Evolutionary conservation across 2,888 invertebrate genomes (phyloP).

Genomic region (Pollenia angustigena): DNA sequence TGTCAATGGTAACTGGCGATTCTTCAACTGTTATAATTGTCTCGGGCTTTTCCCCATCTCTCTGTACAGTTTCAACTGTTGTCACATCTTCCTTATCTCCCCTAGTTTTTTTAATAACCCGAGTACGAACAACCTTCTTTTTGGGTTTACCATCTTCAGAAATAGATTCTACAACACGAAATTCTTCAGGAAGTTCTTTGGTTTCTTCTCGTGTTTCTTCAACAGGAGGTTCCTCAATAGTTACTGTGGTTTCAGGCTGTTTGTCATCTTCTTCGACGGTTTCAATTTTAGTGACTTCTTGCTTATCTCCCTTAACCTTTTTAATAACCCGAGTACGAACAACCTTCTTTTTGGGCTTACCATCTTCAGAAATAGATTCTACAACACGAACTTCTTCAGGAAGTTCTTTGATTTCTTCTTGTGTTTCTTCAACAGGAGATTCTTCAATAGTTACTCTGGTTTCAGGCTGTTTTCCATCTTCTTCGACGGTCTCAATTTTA

Average conservation of each 20-base stretch:
- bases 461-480: conserved; percentile 58
- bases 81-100: conserved; percentile 70
- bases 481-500: conserved; percentile 55
- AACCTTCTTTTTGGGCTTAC: conserved; percentile 51
- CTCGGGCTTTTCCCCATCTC: conserved; percentile 68
- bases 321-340: conserved; percentile 55
- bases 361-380: conserved; percentile 48
- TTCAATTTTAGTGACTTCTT: conserved; percentile 62
- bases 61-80: conserved; percentile 73
- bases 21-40: conserved; percentile 69
- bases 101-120: conserved; percentile 69
- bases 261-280: conserved; percentile 62
- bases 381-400: conserved; percentile 51
- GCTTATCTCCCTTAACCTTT: conserved; percentile 54
- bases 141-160: conserved; percentile 67
- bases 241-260: conserved; percentile 60
- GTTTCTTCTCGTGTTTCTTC: conserved; percentile 38
- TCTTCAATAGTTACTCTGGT: conserved; percentile 48
- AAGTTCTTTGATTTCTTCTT: conserved; percentile 33
- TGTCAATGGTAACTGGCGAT: conserved; percentile 14
- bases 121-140: conserved; percentile 53
- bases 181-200: conserved; percentile 47
- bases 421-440: conserved; percentile 34
- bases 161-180: conserved; percentile 43
- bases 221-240: conserved; percentile 48